phyloP scores from a whole-genome alignment of 2,888 invertebrate species.

The Arctia plantaginis region DNA sequence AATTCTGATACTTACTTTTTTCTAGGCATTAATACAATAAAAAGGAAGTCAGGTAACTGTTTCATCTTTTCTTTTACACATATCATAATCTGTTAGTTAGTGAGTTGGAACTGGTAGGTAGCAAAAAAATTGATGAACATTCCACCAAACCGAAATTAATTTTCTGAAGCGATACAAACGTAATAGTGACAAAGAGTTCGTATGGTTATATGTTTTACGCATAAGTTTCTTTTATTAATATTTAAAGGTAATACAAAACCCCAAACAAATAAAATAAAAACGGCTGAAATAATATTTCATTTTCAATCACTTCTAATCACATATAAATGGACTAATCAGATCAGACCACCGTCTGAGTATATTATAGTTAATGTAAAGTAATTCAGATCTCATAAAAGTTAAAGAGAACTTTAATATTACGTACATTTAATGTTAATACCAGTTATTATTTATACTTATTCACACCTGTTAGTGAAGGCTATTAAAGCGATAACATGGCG shows the following conservation, averaged over 20 bases:
- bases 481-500: slow-evolving; percentile 33
- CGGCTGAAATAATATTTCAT: not conserved
- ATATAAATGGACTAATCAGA: not conserved
- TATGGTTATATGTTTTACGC: not conserved
- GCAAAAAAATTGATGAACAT: not conserved
- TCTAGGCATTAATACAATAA: too few relatives aligned
- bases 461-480: slow-evolving; percentile 39
- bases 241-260: not conserved
- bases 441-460: slow-evolving; percentile 42
- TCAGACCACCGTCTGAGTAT: not conserved
- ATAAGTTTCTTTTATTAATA: not conserved
- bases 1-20: too few relatives aligned
- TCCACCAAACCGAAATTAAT: not conserved
- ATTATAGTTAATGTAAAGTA: not conserved
- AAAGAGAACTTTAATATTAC: not conserved
- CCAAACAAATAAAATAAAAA: too few relatives aligned
- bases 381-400: not conserved
- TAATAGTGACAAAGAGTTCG: not conserved
- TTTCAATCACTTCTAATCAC: not conserved
- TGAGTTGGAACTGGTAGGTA: too few relatives aligned
- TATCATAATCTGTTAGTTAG: too few relatives aligned
- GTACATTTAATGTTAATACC: slow-evolving; percentile 29
- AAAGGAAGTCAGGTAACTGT: too few relatives aligned
- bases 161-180: not conserved
- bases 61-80: too few relatives aligned